Evolutionary conservation across 2,797 vertebrate genomes (phyloP).

Genomic region (Capromys pilorides): DNA sequence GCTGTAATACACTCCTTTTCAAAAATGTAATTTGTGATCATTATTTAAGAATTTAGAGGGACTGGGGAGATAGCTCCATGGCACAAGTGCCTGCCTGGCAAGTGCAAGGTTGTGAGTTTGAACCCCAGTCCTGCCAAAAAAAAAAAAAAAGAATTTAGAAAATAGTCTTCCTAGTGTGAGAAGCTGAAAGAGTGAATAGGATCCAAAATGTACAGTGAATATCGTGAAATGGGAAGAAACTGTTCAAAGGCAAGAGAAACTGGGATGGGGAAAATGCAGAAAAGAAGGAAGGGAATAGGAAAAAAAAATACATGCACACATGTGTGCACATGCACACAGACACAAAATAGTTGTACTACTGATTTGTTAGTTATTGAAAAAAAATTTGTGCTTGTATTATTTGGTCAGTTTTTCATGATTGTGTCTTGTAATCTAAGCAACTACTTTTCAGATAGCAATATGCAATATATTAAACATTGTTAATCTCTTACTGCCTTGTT

Average conservation of each 20-base stretch:
- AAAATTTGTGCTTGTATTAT: background rate
- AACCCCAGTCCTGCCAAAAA: too few relatives aligned
- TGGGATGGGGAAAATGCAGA: background rate
- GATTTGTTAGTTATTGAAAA: background rate
- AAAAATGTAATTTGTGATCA: constrained; percentile 33
- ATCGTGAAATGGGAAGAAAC: background rate
- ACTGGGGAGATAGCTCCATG: too few relatives aligned
- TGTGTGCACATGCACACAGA: background rate
- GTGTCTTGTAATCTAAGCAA: background rate
- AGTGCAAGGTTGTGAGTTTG: too few relatives aligned
- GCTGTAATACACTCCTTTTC: background rate
- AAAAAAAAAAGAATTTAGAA: constrained; percentile 18
- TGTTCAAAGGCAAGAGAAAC: background rate
- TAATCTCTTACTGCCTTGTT: background rate
- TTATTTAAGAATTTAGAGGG: constrained; percentile 27
- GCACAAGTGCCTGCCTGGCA: too few relatives aligned
- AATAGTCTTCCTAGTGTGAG: background rate
- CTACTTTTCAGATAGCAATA: background rate
- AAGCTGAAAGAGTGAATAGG: background rate
- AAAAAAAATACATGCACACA: background rate
- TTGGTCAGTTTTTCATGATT: background rate
- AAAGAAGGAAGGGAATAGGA: background rate
- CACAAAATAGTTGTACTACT: too few relatives aligned
- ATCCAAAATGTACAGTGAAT: background rate
- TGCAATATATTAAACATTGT: background rate